These are phyloP conservation scores for Diorhabda elongata DNA, from an alignment of 1,140 invertebrate species.

Conservation along the genomic window DNA sequence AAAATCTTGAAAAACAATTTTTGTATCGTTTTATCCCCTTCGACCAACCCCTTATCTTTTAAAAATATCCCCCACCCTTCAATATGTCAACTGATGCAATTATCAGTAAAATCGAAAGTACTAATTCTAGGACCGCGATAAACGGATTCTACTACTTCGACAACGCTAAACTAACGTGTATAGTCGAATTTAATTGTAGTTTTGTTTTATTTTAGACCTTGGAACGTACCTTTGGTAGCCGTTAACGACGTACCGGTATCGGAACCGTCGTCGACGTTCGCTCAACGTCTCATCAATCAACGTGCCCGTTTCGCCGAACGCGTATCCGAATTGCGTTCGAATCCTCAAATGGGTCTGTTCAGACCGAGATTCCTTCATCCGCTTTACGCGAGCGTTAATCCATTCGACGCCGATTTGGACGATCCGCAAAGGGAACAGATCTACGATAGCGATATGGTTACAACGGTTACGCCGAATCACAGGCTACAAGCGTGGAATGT, in stretches of 20 bases:
- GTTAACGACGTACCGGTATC: conserved; percentile 57
- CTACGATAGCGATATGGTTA: conserved; percentile 43
- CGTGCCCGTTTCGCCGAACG: conserved; percentile 34
- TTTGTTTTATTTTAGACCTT: conserved; percentile 17
- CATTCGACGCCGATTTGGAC: conserved; percentile 46
- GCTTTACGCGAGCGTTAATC: conserved; percentile 42
- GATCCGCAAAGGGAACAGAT: conserved; percentile 44
- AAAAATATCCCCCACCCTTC: too few species aligned
- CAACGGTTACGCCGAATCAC: conserved; percentile 56
- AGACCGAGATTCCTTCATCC: conserved; percentile 48
- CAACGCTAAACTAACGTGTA: too few species aligned
- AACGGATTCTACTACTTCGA: too few species aligned
- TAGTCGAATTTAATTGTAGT: not conserved
- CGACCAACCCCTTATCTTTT: too few species aligned
- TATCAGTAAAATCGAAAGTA: too few species aligned
- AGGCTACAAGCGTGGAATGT: conserved; percentile 84
- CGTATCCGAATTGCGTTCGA: conserved; percentile 33
- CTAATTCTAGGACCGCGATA: too few species aligned
- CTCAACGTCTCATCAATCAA: conserved; percentile 24
- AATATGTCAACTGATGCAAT: too few species aligned
- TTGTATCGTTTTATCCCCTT: too few species aligned
- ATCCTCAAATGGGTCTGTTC: conserved; percentile 35
- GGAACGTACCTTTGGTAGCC: conserved; percentile 55
- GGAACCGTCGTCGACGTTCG: conserved; percentile 30
- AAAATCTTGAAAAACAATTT: too few species aligned